These are phyloP conservation scores for Bhutanitis thaidina DNA, from an alignment of 2,888 invertebrate genomes.

Conservation along the genomic window DNA sequence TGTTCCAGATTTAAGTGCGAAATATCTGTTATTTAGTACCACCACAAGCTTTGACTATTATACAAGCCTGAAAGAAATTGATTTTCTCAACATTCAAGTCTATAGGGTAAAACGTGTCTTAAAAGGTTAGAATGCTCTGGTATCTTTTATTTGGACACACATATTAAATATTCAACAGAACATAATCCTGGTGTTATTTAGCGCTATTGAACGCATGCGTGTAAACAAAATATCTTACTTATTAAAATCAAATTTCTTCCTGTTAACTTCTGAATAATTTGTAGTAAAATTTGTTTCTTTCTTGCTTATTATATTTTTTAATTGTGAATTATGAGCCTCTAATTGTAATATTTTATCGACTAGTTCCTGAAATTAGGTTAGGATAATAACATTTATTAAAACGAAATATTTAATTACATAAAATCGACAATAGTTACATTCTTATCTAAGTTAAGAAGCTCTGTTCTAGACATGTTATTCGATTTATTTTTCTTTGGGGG, in stretches of 20 bases:
- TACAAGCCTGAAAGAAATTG: no score
- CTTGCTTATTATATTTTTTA: conserved; percentile 85
- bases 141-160: no score
- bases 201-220: no score
- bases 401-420: background rate
- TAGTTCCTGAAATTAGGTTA: conserved; percentile 79
- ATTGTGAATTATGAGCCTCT: conserved; percentile 88
- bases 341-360: conserved; percentile 85
- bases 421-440: conserved; percentile 35
- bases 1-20: no score
- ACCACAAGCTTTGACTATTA: no score
- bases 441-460: conserved; percentile 49
- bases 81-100: no score
- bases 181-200: no score
- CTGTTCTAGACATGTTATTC: conserved; percentile 38
- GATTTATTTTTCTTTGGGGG: conserved; percentile 44
- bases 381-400: background rate
- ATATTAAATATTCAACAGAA: no score
- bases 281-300: conserved; percentile 43
- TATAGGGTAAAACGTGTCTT: no score
- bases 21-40: no score
- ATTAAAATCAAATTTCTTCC: conserved; percentile 82
- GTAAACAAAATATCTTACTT: conserved; percentile 54
- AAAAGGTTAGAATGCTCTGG: no score
- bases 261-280: conserved; percentile 28